Base-by-base conservation (phyloP, 1,140 invertebrate species). In the Trachymyrmex cornetzi region DNA sequence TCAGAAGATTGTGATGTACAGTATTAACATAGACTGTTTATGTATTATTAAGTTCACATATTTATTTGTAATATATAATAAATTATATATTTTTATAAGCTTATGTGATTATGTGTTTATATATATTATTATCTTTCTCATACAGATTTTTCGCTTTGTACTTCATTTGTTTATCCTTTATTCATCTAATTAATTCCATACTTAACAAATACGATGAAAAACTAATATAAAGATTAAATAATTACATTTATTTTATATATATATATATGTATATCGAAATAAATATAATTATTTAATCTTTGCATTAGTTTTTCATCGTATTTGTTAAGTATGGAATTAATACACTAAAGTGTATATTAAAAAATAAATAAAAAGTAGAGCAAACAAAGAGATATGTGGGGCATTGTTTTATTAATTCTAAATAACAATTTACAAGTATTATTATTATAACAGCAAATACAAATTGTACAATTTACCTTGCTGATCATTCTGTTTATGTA, bases 371-470 rank as follows among this genome's bases (percentile, higher is more conserved):
- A 24, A 71, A 9, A 16, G 14, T 50, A 50, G 38, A 11, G 38
- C 38, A 50, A 50, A 50, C 48, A 38, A 4, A 48, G 3, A 48
- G 3, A 50, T 81, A 69, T 67, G 61, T 61, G 50, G 38, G 38
- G 57, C 71, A 92, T 77, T 81, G 64, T 89, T 92, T 94, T 93
- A 92, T 94, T 93, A 75, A 88, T 91, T 90, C 66, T 66, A 93
- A 90, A 88, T 94, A 92, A 94, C 93, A 94, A 93, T 93, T 85
- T 91, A 89, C 27, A 88, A 85, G 63, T 90, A 86, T 91, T 93
- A 92, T 91, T 92, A 44, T 38, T 19, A 67, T n/a, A 34, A 61
- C 72, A 75, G 55, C 55, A 69, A 93, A 92, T 92, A 66, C 77
- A 90, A 91, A 85, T 84, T 92, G 86, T 53, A 81, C 66, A 81